These are phyloP conservation scores for Cancer borealis DNA, from an alignment of 2,888 invertebrate genomes.

Conservation along the genomic window DNA sequence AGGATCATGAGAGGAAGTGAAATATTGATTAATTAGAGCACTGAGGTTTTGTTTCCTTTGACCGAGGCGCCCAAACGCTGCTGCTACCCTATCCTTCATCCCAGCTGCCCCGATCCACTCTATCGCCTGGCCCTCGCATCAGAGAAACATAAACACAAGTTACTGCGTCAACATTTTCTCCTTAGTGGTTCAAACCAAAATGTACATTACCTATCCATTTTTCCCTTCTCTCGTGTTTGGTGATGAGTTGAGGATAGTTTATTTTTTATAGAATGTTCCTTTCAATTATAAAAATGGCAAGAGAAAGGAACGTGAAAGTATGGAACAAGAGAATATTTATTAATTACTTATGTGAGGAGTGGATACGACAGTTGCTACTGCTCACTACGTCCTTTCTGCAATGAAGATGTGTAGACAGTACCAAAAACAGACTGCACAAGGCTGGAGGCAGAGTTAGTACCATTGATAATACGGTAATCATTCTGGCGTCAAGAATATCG, in stretches of 20 bases:
- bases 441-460: not conserved
- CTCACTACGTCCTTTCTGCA: not conserved
- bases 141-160: not conserved
- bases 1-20: not conserved
- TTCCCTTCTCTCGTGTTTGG: not conserved
- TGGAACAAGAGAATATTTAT: not conserved
- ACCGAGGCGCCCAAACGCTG: not conserved
- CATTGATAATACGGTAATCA: not conserved
- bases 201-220: not conserved
- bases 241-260: not conserved
- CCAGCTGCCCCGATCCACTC: constrained; percentile 14
- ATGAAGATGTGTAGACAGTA: not conserved
- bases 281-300: not conserved
- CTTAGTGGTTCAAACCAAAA: not conserved
- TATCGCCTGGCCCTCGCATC: not conserved
- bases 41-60: not conserved
- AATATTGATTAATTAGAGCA: not conserved
- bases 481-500: not conserved
- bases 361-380: not conserved
- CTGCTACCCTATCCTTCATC: not conserved
- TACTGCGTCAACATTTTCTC: not conserved
- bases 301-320: not conserved
- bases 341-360: not conserved
- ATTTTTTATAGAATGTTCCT: too few species aligned
- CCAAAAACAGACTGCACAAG: not conserved